Evolutionary conservation across 2,797 vertebrate species (phyloP).

Genomic region (Rhodeus uyekii): DNA sequence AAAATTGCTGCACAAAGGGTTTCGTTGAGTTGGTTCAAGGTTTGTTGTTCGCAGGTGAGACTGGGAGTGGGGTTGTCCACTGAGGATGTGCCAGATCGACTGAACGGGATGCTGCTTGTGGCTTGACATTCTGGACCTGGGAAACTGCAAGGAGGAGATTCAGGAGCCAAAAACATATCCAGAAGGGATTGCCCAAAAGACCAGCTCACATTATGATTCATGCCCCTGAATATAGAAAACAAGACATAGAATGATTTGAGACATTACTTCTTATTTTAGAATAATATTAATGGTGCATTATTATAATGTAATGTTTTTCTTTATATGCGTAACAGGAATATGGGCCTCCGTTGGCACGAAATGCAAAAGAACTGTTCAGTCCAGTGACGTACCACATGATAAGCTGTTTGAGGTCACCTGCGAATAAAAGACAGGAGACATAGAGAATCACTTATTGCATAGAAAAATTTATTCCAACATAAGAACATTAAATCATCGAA

Average conservation of each 20-base stretch:
- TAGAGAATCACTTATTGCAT: not conserved
- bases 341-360: not conserved
- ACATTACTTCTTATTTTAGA: not conserved
- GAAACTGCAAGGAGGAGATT: constrained; percentile 59
- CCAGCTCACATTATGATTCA: constrained; percentile 79
- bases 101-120: constrained; percentile 18
- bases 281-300: not conserved
- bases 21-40: constrained; percentile 68
- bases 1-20: constrained; percentile 73
- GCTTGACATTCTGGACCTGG: constrained; percentile 65
- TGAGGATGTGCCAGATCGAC: constrained; percentile 41
- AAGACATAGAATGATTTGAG: not conserved
- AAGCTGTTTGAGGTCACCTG: constrained; percentile 82
- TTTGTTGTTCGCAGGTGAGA: constrained; percentile 65
- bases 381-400: constrained; percentile 77
- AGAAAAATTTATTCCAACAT: not conserved
- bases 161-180: constrained; percentile 70
- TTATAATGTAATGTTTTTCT: not conserved
- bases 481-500: not conserved
- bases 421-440: constrained; percentile 30
- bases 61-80: constrained; percentile 15
- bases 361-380: not conserved
- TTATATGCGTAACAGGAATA: not conserved
- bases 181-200: constrained; percentile 70
- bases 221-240: constrained; percentile 71